phyloP scores from a whole-genome alignment of 2,888 invertebrate genomes.

The Drosophila formosana region DNA sequence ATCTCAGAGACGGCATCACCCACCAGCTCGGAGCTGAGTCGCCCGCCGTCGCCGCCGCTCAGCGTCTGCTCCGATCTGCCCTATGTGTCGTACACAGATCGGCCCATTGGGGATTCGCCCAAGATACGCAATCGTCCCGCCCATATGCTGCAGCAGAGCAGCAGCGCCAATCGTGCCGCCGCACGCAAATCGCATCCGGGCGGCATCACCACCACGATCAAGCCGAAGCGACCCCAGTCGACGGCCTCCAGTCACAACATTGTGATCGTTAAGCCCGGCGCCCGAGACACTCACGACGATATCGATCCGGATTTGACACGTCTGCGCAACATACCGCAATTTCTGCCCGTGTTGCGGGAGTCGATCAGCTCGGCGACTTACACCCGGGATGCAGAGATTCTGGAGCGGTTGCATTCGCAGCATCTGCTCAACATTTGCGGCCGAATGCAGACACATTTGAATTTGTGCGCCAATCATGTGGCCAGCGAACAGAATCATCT shows the following conservation, averaged over 20 bases:
- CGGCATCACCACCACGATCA: constrained; percentile 75
- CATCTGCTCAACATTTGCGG: constrained; percentile 91
- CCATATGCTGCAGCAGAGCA: constrained; percentile 66
- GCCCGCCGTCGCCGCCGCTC: constrained; percentile 92
- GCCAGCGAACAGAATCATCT: constrained; percentile 92
- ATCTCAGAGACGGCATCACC: constrained; percentile 78
- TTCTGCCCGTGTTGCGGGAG: constrained; percentile 96
- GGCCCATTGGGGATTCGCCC: constrained; percentile 96
- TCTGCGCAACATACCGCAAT: constrained; percentile 93
- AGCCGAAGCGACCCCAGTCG: constrained; percentile 85
- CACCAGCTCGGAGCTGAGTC: constrained; percentile 84
- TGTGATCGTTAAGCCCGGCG: constrained; percentile 92
- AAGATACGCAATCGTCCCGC: constrained; percentile 88
- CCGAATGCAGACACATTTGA: constrained; percentile 93
- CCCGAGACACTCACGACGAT: constrained; percentile 87
- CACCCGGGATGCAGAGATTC: constrained; percentile 93
- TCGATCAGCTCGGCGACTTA: constrained; percentile 91
- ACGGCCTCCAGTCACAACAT: constrained; percentile 89
- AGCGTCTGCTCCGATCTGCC: constrained; percentile 96
- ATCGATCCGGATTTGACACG: constrained; percentile 88
- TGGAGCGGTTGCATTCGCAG: constrained; percentile 89
- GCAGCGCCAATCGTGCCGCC: constrained; percentile 65
- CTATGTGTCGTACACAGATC: constrained; percentile 95
- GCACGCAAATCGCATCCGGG: constrained; percentile 80
- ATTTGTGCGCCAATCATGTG: constrained; percentile 92